Base-by-base conservation (phyloP, 2,797 vertebrate genomes). In the Buphagus erythrorhynchus region DNA sequence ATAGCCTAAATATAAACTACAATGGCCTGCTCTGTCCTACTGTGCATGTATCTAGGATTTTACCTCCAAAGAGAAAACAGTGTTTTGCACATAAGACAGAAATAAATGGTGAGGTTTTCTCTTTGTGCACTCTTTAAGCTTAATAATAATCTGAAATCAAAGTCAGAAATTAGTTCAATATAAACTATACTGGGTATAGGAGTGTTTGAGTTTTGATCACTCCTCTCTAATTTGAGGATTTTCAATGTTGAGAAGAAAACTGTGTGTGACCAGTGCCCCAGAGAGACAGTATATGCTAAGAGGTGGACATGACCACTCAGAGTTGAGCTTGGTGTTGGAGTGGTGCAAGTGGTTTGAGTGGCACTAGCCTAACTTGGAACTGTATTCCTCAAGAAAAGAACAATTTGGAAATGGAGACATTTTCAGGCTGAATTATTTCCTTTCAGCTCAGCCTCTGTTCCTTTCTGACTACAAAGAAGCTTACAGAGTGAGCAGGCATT, bases 261-360 rank as follows among this genome's bases (percentile, higher is more conserved):
- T 40, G 2, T 20, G 6, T 28, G 20, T 71, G 13, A 38, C 24
- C 24, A 35, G 12, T 38, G 29, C 3, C 13, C 42, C 28, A 28
- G 15, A 26, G 15, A 69, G 29, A 42, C 16, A 76, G 28, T 1
- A 0, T 17, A 26, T 0, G 1, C 22, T 45, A 22, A 29, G 31
- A n/a, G 29, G 4, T 13, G 10, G 21, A 54, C n/a, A 24, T 1
- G 2, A 16, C 3, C 1, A 0, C 22, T 63, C 33, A 25, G 29
- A 57, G 29, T 2, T 83, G 33, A 80, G 24, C 25, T 58, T 48
- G n/a, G 2, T 72, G 4, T 58, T 74, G 43, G 45, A 88, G n/a
- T 18, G 5, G 13, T 29, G 20, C 25, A 58, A n/a, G 36, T 9
- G 18, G 25, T 77, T 82, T 43, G 22, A 76, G 16, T 29, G 57